Conservation (phyloP, 2,888 invertebrate species). For the Leucania comma region DNA sequence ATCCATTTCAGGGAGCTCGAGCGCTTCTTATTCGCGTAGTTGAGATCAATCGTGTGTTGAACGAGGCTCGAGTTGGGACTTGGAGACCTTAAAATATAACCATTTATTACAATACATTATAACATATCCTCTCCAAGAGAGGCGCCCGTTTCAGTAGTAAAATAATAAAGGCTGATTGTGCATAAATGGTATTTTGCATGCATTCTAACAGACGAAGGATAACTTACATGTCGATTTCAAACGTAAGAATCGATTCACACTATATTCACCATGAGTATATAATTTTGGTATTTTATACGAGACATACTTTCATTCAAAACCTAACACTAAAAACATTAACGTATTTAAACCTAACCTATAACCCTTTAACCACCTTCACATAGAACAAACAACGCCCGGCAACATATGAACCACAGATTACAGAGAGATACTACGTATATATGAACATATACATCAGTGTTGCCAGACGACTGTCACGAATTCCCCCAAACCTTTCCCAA, state of each 20-base stretch:
- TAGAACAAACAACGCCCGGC: too few species aligned
- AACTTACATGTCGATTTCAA: constrained; percentile 31
- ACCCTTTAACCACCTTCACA: too few species aligned
- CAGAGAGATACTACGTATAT: too few species aligned
- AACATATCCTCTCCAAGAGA: not conserved
- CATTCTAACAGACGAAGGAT: not conserved
- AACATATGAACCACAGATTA: too few species aligned
- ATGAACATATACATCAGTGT: too few species aligned
- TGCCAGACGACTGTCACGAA: too few species aligned
- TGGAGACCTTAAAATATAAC: constrained; percentile 72
- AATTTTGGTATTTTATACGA: not conserved
- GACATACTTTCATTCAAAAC: not conserved
- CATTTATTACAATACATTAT: not conserved
- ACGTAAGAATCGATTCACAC: not conserved
- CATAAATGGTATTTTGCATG: not conserved
- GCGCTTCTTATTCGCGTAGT: constrained; percentile 87
- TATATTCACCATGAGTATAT: constrained; percentile 1
- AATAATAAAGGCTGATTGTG: too few species aligned
- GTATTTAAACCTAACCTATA: constrained; percentile 32
- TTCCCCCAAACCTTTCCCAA: too few species aligned
- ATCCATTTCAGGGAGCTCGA: constrained; percentile 91
- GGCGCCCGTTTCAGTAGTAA: too few species aligned
- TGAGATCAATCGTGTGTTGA: constrained; percentile 88
- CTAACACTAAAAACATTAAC: constrained; percentile 25
- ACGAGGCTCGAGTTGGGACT: constrained; percentile 85